A percentile compares a stretch with the other conserved stretches of the same genome.
phyloP scores from a whole-genome alignment of 2,888 invertebrate genomes.

The Eurytoma adleriae region DNA sequence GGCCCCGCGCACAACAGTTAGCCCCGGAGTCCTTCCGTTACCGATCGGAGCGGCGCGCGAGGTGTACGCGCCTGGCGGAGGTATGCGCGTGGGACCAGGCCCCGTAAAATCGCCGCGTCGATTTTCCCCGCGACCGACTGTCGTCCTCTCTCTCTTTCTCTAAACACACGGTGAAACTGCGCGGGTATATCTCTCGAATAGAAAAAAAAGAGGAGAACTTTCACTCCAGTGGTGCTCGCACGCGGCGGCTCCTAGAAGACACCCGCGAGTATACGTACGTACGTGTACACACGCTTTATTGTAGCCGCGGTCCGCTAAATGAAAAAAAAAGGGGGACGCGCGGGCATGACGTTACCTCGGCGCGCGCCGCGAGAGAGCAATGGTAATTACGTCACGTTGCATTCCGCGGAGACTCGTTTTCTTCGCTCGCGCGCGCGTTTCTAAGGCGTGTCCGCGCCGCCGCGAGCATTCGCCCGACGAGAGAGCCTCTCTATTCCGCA shows the following conservation, averaged over 20 bases:
- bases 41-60: constrained; percentile 37
- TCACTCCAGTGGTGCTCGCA: neutral
- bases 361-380: constrained; percentile 29
- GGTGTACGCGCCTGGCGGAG: neutral
- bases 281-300: neutral
- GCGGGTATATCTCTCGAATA: too few relatives aligned
- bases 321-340: neutral
- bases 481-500: constrained; percentile 17
- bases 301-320: neutral
- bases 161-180: too few relatives aligned
- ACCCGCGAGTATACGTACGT: too few relatives aligned
- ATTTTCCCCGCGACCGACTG: too few relatives aligned
- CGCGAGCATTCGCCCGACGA: constrained; percentile 21
- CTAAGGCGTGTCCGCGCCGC: constrained; percentile 53
- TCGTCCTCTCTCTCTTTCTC: too few relatives aligned
- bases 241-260: neutral
- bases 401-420: constrained; percentile 56
- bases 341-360: neutral
- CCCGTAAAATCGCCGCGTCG: too few relatives aligned
- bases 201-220: neutral
- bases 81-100: neutral
- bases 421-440: constrained; percentile 27
- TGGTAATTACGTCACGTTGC: constrained; percentile 58
- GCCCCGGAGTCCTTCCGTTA: constrained; percentile 52
- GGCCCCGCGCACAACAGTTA: constrained; percentile 43